phyloP scores from a whole-genome alignment of 2,888 invertebrate genomes.

The Campoplex nolae region DNA sequence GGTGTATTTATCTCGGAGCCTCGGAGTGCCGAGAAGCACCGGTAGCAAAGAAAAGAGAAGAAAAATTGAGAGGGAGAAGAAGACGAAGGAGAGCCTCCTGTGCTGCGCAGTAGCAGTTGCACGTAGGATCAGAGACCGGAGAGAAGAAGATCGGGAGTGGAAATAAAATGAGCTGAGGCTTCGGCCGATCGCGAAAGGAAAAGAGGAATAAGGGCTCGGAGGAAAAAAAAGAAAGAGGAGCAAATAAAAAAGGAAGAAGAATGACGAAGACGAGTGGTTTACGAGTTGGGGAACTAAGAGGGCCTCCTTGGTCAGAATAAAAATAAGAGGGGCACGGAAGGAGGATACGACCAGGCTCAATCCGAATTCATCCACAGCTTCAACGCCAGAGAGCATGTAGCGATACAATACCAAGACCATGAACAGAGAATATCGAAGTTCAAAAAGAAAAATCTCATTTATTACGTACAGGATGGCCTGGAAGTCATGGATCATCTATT shows the following conservation, averaged over 20 bases:
- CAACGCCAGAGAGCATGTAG: constrained; percentile 38
- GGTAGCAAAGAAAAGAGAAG: constrained; percentile 49
- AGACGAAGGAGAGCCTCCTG: constrained; percentile 8
- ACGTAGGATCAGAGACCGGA: constrained; percentile 57
- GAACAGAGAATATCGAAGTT: constrained; percentile 62
- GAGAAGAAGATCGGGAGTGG: constrained; percentile 47
- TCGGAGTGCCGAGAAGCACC: constrained; percentile 60
- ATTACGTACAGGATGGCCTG: neutral
- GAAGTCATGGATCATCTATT: neutral
- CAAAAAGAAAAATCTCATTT: constrained; percentile 55
- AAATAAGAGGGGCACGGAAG: constrained; percentile 64
- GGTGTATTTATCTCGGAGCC: constrained; percentile 65
- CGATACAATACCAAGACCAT: constrained; percentile 51
- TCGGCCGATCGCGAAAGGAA: constrained; percentile 33
- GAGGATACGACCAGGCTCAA: constrained; percentile 51
- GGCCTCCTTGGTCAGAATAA: constrained; percentile 77
- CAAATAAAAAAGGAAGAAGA: constrained; percentile 48
- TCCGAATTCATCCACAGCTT: constrained; percentile 47
- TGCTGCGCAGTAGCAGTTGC: constrained; percentile 69
- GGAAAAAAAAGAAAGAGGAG: constrained; percentile 27
- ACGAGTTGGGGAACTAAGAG: constrained; percentile 71
- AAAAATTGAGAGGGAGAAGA: constrained; percentile 12
- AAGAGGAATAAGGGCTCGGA: constrained; percentile 69
- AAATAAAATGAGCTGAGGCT: constrained; percentile 32
- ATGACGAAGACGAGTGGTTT: constrained; percentile 66